Evolutionary conservation across 2,888 invertebrate species (phyloP).

Genomic region (Fragum whitleyi): DNA sequence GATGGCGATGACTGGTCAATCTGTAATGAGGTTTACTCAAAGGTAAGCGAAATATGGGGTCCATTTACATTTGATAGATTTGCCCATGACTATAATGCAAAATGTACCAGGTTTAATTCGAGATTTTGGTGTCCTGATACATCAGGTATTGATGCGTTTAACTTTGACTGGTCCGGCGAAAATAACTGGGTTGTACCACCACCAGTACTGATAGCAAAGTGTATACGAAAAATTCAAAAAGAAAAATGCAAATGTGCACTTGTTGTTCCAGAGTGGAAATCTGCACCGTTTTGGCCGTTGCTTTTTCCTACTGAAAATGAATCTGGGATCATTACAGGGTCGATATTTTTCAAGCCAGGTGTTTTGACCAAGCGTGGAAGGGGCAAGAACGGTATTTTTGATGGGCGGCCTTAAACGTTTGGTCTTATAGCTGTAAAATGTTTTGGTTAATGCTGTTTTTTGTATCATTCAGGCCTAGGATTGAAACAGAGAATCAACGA

Average conservation of each 20-base stretch:
- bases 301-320: too few species aligned
- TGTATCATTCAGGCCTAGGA: background rate
- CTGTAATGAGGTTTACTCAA: conserved; percentile 37
- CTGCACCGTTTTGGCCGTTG: too few species aligned
- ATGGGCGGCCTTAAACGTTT: conserved; percentile 15
- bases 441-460: background rate
- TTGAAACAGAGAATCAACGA: conserved; percentile 11
- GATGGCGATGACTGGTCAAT: conserved; percentile 64
- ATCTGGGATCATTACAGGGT: too few species aligned
- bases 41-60: conserved; percentile 47
- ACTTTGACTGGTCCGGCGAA: background rate
- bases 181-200: conserved; percentile 36
- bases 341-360: too few species aligned
- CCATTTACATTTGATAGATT: conserved; percentile 46
- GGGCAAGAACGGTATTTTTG: too few species aligned
- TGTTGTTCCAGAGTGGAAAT: conserved; percentile 14
- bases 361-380: too few species aligned
- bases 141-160: too few species aligned
- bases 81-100: conserved; percentile 26
- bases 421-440: background rate
- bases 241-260: conserved; percentile 24
- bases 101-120: conserved; percentile 31
- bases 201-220: conserved; percentile 10
- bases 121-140: conserved; percentile 26
- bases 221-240: too few species aligned